Conservation (phyloP, 1,140 invertebrate genomes). For the Acromyrmex echinatior region DNA sequence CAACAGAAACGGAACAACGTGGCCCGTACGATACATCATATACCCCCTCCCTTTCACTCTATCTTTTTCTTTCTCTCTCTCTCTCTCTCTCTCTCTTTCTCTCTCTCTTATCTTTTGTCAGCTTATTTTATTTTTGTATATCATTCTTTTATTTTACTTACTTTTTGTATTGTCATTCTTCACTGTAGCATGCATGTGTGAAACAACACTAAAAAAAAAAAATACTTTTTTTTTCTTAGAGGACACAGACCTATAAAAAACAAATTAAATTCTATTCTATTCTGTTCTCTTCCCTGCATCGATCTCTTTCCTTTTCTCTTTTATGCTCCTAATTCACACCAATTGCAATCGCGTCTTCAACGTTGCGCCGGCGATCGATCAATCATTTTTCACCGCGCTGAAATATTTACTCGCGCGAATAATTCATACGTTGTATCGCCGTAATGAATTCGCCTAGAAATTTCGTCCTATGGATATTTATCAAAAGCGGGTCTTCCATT, state of each 20-base stretch:
- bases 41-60: not conserved
- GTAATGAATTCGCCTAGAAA: not conserved
- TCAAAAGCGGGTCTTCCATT: not conserved
- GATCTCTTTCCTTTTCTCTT: not conserved
- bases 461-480: not conserved
- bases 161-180: too few species aligned
- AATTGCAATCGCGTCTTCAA: not conserved
- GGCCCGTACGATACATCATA: not conserved
- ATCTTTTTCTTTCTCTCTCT: not conserved
- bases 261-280: not conserved
- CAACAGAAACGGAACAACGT: constrained; percentile 17
- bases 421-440: not conserved
- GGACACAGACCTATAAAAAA: not conserved
- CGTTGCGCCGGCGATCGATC: constrained; percentile 22
- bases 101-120: too few species aligned
- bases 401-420: constrained; percentile 44
- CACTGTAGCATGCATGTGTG: too few species aligned
- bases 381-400: constrained; percentile 11
- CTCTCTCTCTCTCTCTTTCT: not conserved
- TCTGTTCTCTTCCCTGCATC: not conserved
- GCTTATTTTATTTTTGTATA: too few species aligned
- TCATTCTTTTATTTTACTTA: too few species aligned
- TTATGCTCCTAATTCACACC: too few species aligned
- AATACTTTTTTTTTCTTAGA: not conserved
- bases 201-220: not conserved